Base-by-base conservation (phyloP, 1,140 invertebrate species). In the Cotesia chilonis region DNA sequence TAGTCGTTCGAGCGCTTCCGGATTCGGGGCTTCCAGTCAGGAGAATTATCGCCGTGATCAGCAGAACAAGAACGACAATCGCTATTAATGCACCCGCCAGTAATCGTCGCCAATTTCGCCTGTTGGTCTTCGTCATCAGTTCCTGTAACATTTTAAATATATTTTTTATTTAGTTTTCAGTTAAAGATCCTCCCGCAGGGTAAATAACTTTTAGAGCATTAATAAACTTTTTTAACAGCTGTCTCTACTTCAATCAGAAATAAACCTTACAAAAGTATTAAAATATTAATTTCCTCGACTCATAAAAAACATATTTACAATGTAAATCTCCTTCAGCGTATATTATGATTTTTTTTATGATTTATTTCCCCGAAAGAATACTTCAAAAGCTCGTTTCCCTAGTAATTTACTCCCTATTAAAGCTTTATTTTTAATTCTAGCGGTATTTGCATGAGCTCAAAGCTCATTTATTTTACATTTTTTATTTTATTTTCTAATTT, bases 121-220 rank as follows among this genome's bases (percentile, higher is more conserved):
- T 82, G 76, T 82, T 85, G 72, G 78, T 85, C 74, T 87, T 87
- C 74, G 84, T 84, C 83, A 87, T 85, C 74, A 87, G 75, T 68
- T 87, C 85, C 85, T 87, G 82, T 0, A 85, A 85, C 74, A 70
- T 73, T 60, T 59, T 74, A 74, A 70, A 12, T 14, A 35, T 51
- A 5, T 55, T 64, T 20, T 73, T 57, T 41, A 65, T 47, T 17
- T 38, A 6, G 17, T 54, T 57, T 28, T 14, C 59, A 69, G 9
- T 60, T 41, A 28, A 20, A 59, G 28, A 28, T 28, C 28, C 28
- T 28, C 1, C 28, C 28, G 28, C 1, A 2, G 28, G 28, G 28
- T 28, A 28, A 28, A 28, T 28, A 28, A 28, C 1, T 28, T 28
- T 28, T 28, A 28, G 1, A 28, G 28, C 28, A 28, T 28, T 28